Base-by-base conservation (phyloP, 2,113 vertebrate genomes). In the Petaurus breviceps region DNA sequence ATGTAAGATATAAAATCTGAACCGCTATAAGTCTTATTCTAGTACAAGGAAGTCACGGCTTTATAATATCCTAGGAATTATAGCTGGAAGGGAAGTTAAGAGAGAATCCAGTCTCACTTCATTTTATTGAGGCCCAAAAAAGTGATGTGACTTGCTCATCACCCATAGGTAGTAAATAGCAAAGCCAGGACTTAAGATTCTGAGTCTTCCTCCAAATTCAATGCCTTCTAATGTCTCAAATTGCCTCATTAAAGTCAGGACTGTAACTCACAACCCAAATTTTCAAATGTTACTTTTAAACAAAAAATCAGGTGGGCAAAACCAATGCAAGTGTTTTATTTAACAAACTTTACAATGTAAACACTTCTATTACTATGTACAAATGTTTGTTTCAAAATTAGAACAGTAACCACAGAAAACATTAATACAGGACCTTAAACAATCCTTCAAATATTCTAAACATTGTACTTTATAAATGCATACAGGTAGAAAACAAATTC, bases 251-350 rank as follows among this genome's bases (percentile, higher is more conserved):
- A 84, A 84, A 84, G 37, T 43, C n/a, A 84, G 8, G 68, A 84
- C 22, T 43, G 37, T 43, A 43, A 43, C n/a, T 84, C 16, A 84
- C 37, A 84, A 84, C n/a, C n/a, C 68, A 84, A 43, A 84, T 84
- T 84, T 84, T 84, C 68, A 43, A 23, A 84, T 47, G 47, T 90
- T 51, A 51, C 90, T 50, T 90, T 90, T 28, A n/a, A 90, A 50
- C 46, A 49, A 49, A 90, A 90, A 47, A 90, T 49, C 90, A 51
- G 92, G 12, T 77, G 53, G 53, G 77, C 95, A 26, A 94, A 54
- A 51, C 10, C 43, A 92, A 92, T 93, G 93, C 46, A 93, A 92
- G 91, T 90, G 95, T 92, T 97, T 98, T 98, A 98, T 98, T 97
- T 96, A 96, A 97, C 94, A 97, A 98, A 97, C 96, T 37, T 14